phyloP scores from a whole-genome alignment of 2,888 invertebrate genomes.

The Drosophila histrio region DNA sequence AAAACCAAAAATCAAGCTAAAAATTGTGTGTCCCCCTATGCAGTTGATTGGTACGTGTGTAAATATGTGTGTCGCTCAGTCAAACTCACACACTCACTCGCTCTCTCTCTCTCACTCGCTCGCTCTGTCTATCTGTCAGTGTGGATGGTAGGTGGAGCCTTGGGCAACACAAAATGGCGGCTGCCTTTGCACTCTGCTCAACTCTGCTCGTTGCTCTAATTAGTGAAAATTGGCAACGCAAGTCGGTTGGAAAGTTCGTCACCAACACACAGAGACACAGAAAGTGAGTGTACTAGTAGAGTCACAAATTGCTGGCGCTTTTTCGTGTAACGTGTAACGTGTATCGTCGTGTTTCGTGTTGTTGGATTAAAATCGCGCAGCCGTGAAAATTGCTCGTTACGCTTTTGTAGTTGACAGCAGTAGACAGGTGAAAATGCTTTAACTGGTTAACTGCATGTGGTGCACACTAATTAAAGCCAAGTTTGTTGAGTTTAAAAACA shows the following conservation, averaged over 20 bases:
- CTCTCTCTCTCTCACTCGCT: not conserved
- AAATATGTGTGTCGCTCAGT: slow-evolving; percentile 12
- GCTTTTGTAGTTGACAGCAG: slow-evolving; percentile 30
- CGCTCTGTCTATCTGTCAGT: slow-evolving; percentile 1
- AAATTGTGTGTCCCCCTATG: slow-evolving; percentile 18
- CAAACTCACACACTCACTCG: too few relatives aligned
- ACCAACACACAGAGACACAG: slow-evolving; percentile 42
- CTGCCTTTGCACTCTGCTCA: slow-evolving; percentile 53
- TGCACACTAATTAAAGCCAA: slow-evolving; percentile 2
- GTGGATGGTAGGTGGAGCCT: slow-evolving; percentile 35
- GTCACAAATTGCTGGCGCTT: slow-evolving; percentile 18
- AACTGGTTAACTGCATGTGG: slow-evolving; percentile 16
- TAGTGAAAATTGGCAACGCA: slow-evolving; percentile 77
- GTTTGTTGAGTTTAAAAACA: too few relatives aligned
- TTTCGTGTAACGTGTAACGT: slow-evolving; percentile 57
- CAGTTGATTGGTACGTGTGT: slow-evolving; percentile 35
- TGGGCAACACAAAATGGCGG: slow-evolving; percentile 68
- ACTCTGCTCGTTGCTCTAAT: slow-evolving; percentile 61
- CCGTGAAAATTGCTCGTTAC: slow-evolving; percentile 75
- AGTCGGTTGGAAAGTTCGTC: slow-evolving; percentile 76
- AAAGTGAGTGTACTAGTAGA: not conserved
- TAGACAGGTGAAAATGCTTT: slow-evolving; percentile 18
- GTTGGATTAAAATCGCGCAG: slow-evolving; percentile 77
- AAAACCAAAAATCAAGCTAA: slow-evolving; percentile 37
- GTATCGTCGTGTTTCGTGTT: slow-evolving; percentile 67